Base-by-base conservation (phyloP, 2,797 vertebrate genomes). In the Bovichtus variegatus region DNA sequence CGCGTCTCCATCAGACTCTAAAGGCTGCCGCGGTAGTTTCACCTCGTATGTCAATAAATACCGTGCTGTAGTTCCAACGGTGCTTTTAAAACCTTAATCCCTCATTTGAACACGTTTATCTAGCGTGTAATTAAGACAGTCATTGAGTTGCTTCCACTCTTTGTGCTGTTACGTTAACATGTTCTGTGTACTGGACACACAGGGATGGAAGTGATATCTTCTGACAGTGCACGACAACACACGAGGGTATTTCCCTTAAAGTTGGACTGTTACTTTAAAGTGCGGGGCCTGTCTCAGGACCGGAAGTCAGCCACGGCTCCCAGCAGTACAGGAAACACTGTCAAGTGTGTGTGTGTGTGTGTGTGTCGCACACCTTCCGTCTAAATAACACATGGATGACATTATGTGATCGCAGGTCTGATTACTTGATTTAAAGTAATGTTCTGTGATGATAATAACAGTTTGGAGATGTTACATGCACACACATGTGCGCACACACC, bases 211-310 rank as follows among this genome's bases (percentile, higher is more conserved):
- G 46, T 31, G 12, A 64, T 21, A 40, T 6, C 41, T 40, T 51
- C 53, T 54, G n/a, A 19, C 47, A 74, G 15, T 23, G 1, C 6
- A 60, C 47, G 2, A 63, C 10, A 81, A 73, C 23, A 71, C 73
- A 76, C 36, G 46, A 10, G 73, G 76, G 63, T 63, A 61, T 73
- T 78, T 76, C 82, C 78, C 49, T 25, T 18, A 59, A 74, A 49
- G 34, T 11, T 54, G 21, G 15, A 40, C 73, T 63, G 43, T 70
- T 61, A 47, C 78, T 78, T 80, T 79, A 68, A 86, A 78, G 38
- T 59, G 40, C 1, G 15, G 23, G n/a, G 25, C 6, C 36, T 38
- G 46, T 50, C 21, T 68, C 16, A 34, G 9, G 11, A 25, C 66
- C 6, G 23, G 58, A 77, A 55, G 50, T 60, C 16, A 13, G 6